Base-by-base conservation (phyloP, 1,140 invertebrate genomes). In the Aphelinus atriplicis region DNA sequence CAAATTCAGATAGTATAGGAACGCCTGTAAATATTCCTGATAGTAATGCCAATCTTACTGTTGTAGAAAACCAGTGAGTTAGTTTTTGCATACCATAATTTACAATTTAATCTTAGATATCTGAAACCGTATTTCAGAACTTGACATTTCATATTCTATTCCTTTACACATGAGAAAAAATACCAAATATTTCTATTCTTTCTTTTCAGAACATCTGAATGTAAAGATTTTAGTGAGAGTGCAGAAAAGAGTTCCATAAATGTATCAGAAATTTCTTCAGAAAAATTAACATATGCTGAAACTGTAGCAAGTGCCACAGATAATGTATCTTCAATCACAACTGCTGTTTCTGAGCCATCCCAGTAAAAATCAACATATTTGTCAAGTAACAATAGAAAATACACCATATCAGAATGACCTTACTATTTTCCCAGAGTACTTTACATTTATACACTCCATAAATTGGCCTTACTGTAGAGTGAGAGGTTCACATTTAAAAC, bases 361-460 rank as follows among this genome's bases (percentile, higher is more conserved):
- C 57, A 73, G n/a, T 73, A 73, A 73, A 67, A 67, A 47, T 61
- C 7, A 61, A 61, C 10, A n/a, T n/a, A 72, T 55, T 48, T 55
- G 57, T 67, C 63, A 73, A 46, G 67, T 45, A 67, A 43, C 77
- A 82, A 83, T 81, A 80, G 79, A 76, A 26, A 75, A 78, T 80
- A 77, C 84, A 81, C 67, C 84, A 85, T 85, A 85, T 86, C 83
- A 84, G 78, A 84, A 84, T 78, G 78, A 84, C 80, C 80, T 84
- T 84, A 82, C 82, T 68, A 71, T 78, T 82, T 81, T 80, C 26
- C 47, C 74, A 79, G 75, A 82, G 72, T 70, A 83, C 66, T 77
- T 79, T 80, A 77, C 69, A 78, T 80, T 78, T 83, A 65, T 81
- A 81, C 80, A 82, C 77, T 82, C 75, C 71, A 69, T 82, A 81